Conservation (phyloP, 1,140 invertebrate genomes). For the Dendrolimus punctatus region DNA sequence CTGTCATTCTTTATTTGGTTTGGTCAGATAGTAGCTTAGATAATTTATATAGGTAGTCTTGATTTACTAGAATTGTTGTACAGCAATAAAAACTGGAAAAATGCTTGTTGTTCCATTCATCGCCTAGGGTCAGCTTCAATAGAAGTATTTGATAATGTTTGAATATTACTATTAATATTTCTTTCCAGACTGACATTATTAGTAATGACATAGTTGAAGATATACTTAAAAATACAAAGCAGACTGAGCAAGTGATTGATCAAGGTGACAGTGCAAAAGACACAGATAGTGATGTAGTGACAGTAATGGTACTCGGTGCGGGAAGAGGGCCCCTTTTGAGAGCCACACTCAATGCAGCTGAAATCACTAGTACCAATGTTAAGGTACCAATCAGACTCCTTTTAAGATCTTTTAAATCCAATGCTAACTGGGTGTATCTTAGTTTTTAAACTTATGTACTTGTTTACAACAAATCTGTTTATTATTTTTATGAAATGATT, state of each 20-base stretch:
- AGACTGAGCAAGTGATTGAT: slow-evolving; percentile 15
- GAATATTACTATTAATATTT: too few relatives aligned
- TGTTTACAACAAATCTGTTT: too few relatives aligned
- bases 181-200: slow-evolving; percentile 4
- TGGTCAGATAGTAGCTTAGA: too few relatives aligned
- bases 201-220: background rate
- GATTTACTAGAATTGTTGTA: too few relatives aligned
- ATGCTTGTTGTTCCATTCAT: background rate
- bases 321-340: slow-evolving; percentile 95
- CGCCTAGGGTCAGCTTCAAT: background rate
- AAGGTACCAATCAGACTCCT: slow-evolving; percentile 43
- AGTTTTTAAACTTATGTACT: too few relatives aligned
- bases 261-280: slow-evolving; percentile 27
- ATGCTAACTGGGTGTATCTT: too few relatives aligned
- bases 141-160: too few relatives aligned
- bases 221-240: slow-evolving; percentile 2
- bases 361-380: slow-evolving; percentile 74
- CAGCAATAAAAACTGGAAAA: too few relatives aligned
- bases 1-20: too few relatives aligned
- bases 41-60: too few relatives aligned
- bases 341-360: slow-evolving; percentile 86
- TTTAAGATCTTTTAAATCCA: too few relatives aligned
- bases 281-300: slow-evolving; percentile 38
- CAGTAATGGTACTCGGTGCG: slow-evolving; percentile 95
- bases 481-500: too few relatives aligned